Evolutionary conservation across 2,797 vertebrate genomes (phyloP), one percentile per base, ranked within the genome.

Genomic region (Clarias laeviceps): DNA sequence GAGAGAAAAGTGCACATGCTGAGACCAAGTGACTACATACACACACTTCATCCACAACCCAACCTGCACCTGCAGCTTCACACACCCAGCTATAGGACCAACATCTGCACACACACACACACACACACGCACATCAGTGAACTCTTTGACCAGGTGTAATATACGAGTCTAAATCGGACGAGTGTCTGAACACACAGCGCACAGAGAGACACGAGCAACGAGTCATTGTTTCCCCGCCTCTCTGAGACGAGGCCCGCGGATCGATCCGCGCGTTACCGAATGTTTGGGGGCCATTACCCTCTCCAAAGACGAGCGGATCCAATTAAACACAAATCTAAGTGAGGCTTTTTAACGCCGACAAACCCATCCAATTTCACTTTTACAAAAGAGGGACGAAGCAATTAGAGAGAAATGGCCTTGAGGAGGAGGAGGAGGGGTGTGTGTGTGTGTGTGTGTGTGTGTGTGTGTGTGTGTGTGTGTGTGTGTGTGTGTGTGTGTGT

Each of bases 321-420:
- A 78, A 88, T 86, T 89, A 88, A 90, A 87, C 70, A 27, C 61
- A 59, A 72, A 64, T 17, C 62, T 85, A 86, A 89, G 84, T 89
- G 86, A 80, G 40, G 56, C 80, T 77, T 62, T 86, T 88, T 88
- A 85, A 85, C 74, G 29, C 64, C n/a, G 64, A 62, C 56, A 57
- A 73, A 74, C 73, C 72, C 84, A 84, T 84, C 78, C 86, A 84
- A 89, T 88, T 87, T 66, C 86, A 84, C 88, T 74, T 76, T 69
- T 32, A 89, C 88, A 89, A 89, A 88, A 83, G 82, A 69, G 11
- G 37, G 27, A 59, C 50, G 3, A 5, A 66, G 34, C 20, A 72
- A 84, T 82, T 89, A 66, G 70, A 62, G 62, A 29, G 40, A 76
- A 86, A 87, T 70, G 84, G 88, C 86, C 86, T 88, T 86, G 87